Percentiles rank a stretch among this genome's conserved stretches.
phyloP scores from a whole-genome alignment of 2,888 invertebrate genomes.

The Anorthoa munda region DNA sequence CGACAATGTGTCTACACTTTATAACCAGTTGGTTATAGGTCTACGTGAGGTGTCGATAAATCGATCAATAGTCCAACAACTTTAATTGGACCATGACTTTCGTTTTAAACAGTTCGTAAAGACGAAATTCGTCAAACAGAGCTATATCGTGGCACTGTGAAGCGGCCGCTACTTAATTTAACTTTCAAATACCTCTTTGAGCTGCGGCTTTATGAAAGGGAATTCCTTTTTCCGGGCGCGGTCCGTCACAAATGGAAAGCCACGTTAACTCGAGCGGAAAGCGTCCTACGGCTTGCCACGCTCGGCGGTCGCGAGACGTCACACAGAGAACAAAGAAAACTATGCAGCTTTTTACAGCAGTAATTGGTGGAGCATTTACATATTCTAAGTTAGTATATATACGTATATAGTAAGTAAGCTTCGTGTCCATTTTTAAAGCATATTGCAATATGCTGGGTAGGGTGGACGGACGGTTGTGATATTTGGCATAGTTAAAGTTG shows the following conservation, averaged over 20 bases:
- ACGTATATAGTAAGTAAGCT: no score
- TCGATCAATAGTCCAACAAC: slow-evolving; percentile 18
- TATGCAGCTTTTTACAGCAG: slow-evolving; percentile 31
- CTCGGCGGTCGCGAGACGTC: slow-evolving; percentile 36
- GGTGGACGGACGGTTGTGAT: neutral
- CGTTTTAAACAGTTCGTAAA: slow-evolving; percentile 37
- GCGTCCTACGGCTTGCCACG: slow-evolving; percentile 47
- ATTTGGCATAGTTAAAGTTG: neutral
- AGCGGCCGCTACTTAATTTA: slow-evolving; percentile 65
- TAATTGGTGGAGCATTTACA: slow-evolving; percentile 13
- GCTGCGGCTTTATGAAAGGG: slow-evolving; percentile 64
- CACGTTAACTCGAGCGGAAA: slow-evolving; percentile 58
- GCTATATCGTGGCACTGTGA: slow-evolving; percentile 50
- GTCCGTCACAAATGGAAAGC: slow-evolving; percentile 64
- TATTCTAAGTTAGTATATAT: no score
- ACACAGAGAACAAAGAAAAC: slow-evolving; percentile 63
- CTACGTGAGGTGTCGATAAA: slow-evolving; percentile 6
- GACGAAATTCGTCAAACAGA: slow-evolving; percentile 45
- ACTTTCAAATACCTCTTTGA: slow-evolving; percentile 69
- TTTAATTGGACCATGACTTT: slow-evolving; percentile 22
- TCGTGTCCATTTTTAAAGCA: no score
- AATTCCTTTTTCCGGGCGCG: slow-evolving; percentile 63
- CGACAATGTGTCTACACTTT: neutral
- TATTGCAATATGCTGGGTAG: no score
- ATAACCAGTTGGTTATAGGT: neutral